Conservation (phyloP, 2,888 invertebrate species). For the Apoderus coryli region DNA sequence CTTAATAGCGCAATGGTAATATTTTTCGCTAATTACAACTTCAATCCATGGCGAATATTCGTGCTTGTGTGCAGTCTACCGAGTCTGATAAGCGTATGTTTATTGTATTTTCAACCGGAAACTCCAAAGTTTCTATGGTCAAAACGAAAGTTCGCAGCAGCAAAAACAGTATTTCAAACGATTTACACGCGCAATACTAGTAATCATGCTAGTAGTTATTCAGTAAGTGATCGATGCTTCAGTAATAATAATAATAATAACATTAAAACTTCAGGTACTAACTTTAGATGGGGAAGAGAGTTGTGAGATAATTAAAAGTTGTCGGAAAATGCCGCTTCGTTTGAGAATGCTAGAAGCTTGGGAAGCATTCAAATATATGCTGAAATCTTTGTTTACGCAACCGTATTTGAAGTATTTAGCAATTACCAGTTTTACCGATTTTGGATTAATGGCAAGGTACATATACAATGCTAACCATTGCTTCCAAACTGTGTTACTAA, state of each 20-base stretch:
- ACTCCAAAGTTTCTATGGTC: constrained; percentile 41
- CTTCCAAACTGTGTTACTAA: too few species aligned
- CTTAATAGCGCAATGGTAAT: constrained; percentile 23
- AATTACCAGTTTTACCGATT: constrained; percentile 43
- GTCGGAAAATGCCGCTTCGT: constrained; percentile 14
- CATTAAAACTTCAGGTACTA: constrained; percentile 18
- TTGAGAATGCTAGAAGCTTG: too few species aligned
- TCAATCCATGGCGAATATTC: constrained; percentile 49
- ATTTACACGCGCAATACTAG: constrained; percentile 42
- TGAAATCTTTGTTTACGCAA: constrained; percentile 36
- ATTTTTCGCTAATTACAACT: constrained; percentile 27
- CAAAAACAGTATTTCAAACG: constrained; percentile 37
- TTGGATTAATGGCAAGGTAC: constrained; percentile 47
- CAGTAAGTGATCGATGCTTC: constrained; percentile 30
- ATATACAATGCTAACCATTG: too few species aligned
- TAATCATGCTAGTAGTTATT: constrained; percentile 32
- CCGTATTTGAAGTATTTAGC: constrained; percentile 39
- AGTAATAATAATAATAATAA: neutral
- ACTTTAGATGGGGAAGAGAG: constrained; percentile 21
- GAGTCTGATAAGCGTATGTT: constrained; percentile 37
- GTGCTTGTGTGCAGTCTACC: constrained; percentile 45
- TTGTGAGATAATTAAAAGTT: constrained; percentile 7
- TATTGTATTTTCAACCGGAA: constrained; percentile 41
- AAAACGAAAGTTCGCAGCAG: constrained; percentile 36
- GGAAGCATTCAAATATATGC: too few species aligned